Base-by-base conservation (phyloP, 2,113 vertebrate genomes). In the Megalops atlanticus region DNA sequence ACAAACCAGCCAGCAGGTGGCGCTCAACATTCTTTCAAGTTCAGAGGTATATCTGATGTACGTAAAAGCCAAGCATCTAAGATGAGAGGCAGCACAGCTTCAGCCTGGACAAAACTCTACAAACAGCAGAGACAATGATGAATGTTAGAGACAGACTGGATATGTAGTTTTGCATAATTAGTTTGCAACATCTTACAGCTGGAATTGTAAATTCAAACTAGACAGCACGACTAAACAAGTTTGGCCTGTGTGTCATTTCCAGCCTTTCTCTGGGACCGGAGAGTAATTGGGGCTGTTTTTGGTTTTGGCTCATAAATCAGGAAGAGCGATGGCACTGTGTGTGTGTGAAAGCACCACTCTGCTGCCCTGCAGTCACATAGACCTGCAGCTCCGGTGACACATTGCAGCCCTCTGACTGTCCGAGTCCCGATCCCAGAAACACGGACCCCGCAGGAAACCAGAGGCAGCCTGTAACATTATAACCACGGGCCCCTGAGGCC, bases 231-330 rank as follows among this genome's bases (percentile, higher is more conserved):
- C n/a, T n/a, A n/a, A 45, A 45, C 7, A 45, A 14, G 43, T 54
- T 54, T 54, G 64, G 47, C 35, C 76, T 77, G 52, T 73, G 68
- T 52, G 83, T 84, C 87, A 83, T 91, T 86, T 88, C 85, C 74
- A 73, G 82, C 91, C 92, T 90, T 88, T 82, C 86, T 86, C 69
- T 79, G 84, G 85, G 8, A 24, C n/a, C 33, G 0, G 40, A 79
- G 83, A 85, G 77, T 73, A 74, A 87, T 82, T 76, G 16, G 43
- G 40, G 74, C 83, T 87, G 64, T 84, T 88, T 83, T 77, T 38
- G 85, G 84, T 79, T 47, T 18, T 11, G 79, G 35, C n/a, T 81
- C 86, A 92, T 92, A 92, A 92, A 93, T 94, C 91, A 91, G 71
- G 33, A 47, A 84, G 85, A 91, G 81, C 76, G 87, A 89, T 85